Base-by-base conservation (phyloP, 2,113 vertebrate species). In the Hippocampus abdominalis region DNA sequence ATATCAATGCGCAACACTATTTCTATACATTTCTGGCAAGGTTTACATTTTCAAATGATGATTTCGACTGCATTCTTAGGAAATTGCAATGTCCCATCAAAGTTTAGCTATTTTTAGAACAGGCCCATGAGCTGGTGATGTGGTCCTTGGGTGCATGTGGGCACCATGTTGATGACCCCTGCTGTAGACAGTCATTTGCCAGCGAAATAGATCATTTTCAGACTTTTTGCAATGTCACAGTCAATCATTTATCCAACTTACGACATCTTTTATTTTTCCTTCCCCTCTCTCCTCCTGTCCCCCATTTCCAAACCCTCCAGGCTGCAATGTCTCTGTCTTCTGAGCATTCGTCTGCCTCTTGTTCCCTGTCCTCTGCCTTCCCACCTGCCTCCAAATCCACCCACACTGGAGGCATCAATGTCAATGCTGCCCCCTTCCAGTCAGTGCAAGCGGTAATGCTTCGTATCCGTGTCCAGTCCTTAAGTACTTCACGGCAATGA, bases 381-480 rank as follows among this genome's bases (percentile, higher is more conserved):
- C 96, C 95, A 89, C 92, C 95, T 81, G 95, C 94, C 75, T 91
- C 96, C 85, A 98, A 98, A 91, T 93, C 95, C 78, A 91, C 96
- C 84, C 95, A 95, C 78, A 96, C 94, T 89, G 96, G 96, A 11
- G 95, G 96, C 83, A 98, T 98, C 91, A 98, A 98, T 81, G 96
- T 99, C 82, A 99, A 99, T 76, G 97, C 97, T 84, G 96, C 97
- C 89, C 96, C 97, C 91, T 98, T 98, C 96, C 97, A 99, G 32
- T 99, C 96, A 92, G 98, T 99, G 95, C 96, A 98, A 86, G 95
- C 97, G 92, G 97, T 99, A 95, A 95, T 88, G 89, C 83, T 69
- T 77, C 63, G 39, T 75, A 18, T 49, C 63, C 36, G 60, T 61
- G 62, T 77, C 72, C 71, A 51, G 23, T 62, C 48, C 12, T 69